Conservation (phyloP, 2,797 vertebrate genomes). For the Eulemur albifrons region DNA sequence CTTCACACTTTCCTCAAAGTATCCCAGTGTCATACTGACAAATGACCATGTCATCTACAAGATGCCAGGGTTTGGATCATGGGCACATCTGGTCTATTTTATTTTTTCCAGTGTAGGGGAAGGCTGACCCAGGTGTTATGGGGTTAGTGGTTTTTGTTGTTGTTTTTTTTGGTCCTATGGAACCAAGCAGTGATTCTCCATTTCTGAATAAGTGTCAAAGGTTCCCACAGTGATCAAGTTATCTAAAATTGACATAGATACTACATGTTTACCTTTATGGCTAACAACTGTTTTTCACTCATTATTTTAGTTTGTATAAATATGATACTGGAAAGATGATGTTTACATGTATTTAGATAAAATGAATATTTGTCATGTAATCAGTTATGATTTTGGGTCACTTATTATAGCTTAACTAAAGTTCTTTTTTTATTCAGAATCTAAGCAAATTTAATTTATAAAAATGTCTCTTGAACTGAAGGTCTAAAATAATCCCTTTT, state of each 20-base stretch:
- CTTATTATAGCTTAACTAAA: background rate
- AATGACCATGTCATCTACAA: slow-evolving; percentile 43
- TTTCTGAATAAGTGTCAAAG: background rate
- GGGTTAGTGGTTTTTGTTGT: background rate
- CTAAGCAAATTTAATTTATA: slow-evolving; percentile 10
- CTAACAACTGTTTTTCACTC: background rate
- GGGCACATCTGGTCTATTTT: slow-evolving; percentile 19
- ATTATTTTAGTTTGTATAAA: background rate
- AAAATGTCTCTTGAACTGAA: background rate
- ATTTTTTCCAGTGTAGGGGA: background rate
- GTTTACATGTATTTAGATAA: background rate
- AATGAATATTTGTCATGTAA: background rate
- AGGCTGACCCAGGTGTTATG: background rate
- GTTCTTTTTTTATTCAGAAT: background rate
- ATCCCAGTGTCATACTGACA: slow-evolving; percentile 50
- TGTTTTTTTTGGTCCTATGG: background rate
- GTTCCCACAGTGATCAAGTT: background rate
- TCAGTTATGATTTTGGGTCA: background rate
- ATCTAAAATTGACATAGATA: background rate
- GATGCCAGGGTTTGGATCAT: background rate
- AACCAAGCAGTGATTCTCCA: background rate
- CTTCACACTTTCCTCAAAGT: slow-evolving; percentile 48
- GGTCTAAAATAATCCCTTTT: background rate
- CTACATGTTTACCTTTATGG: background rate
- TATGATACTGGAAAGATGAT: background rate